Evolutionary conservation across 2,888 invertebrate species (phyloP), one percentile per base, ranked within the genome.

Genomic region (Gonocerus acuteangulatus): DNA sequence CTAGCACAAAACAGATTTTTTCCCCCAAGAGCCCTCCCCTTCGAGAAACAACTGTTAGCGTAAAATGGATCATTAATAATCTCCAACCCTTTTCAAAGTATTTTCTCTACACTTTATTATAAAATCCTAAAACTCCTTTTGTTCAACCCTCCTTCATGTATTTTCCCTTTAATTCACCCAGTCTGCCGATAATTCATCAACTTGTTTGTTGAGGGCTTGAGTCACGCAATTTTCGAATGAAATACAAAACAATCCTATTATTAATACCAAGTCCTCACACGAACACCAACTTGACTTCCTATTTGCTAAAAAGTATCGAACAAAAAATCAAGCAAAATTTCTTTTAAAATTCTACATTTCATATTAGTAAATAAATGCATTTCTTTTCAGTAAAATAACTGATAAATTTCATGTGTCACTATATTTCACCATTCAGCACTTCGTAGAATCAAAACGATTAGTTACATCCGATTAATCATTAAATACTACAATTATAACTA

Each of bases 21-120:
- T 15, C 13, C 18, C 15, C 36, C 21, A 6, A 11, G 4, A 21
- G 9, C 15, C 22, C 54, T 54, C 42, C 39, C 42, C 42, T 16
- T 19, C 47, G 21, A 22, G 39, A 39, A 39, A 54, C 18, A 19
- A 16, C 39, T 23, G 22, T 42, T 34, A 39, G 22, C 16, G 1
- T 42, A 3, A 52, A 52, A 52, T 36, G 22, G 54, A 54, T 54
- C 54, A 54, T 54, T 54, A 54, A 54, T 54, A 54, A 42, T 23
- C 54, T 54, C 16, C 42, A n/a, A 42, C 23, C 34, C 36, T 39
- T 39, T 13, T 15, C 4, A 15, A 15, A 22, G 23, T 13, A 42
- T n/a, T 39, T 54, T 42, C 23, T 34, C 39, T 4, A 54, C 54
- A 39, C 36, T 54, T 54, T 42, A 54, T 23, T 54, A 27, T 21